Percentiles rank a stretch among this genome's conserved stretches.
These are phyloP conservation scores for Thamnophis elegans DNA, from an alignment of 2,797 vertebrate species.

Conservation along the genomic window DNA sequence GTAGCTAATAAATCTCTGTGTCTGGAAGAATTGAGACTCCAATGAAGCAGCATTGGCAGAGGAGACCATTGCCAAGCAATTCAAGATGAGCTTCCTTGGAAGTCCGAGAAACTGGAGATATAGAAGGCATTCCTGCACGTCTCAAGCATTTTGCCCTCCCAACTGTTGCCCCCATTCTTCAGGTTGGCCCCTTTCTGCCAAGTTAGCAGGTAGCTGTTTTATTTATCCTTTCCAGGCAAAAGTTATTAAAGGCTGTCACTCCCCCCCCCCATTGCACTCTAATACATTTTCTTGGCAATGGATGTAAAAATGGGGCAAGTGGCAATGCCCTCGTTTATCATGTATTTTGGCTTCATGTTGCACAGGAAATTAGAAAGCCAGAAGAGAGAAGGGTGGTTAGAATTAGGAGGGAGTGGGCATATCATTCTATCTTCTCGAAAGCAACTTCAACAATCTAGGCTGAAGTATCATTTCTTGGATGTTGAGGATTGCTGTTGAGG, in stretches of 20 bases:
- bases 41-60: neutral
- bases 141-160: slow-evolving; percentile 5
- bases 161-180: slow-evolving; percentile 16
- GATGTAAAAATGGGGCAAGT: slow-evolving; percentile 57
- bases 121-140: neutral
- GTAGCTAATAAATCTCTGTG: neutral
- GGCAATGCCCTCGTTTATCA: slow-evolving; percentile 56
- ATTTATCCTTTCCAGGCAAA: slow-evolving; percentile 55
- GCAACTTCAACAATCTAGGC: slow-evolving; percentile 5
- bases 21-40: neutral
- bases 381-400: neutral
- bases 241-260: slow-evolving; percentile 46
- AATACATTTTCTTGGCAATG: slow-evolving; percentile 52
- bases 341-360: slow-evolving; percentile 48
- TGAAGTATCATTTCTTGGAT: neutral
- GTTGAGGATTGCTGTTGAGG: neutral
- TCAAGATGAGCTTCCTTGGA: neutral
- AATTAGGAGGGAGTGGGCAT: neutral
- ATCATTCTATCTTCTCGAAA: slow-evolving; percentile 30
- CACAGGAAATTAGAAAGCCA: slow-evolving; percentile 54
- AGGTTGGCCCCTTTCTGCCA: slow-evolving; percentile 37
- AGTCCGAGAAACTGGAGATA: neutral
- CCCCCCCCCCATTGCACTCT: slow-evolving; percentile 43
- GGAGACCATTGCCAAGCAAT: neutral
- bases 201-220: slow-evolving; percentile 48